Evolutionary conservation across 2,888 invertebrate genomes (phyloP).

Genomic region (Blera fallax): DNA sequence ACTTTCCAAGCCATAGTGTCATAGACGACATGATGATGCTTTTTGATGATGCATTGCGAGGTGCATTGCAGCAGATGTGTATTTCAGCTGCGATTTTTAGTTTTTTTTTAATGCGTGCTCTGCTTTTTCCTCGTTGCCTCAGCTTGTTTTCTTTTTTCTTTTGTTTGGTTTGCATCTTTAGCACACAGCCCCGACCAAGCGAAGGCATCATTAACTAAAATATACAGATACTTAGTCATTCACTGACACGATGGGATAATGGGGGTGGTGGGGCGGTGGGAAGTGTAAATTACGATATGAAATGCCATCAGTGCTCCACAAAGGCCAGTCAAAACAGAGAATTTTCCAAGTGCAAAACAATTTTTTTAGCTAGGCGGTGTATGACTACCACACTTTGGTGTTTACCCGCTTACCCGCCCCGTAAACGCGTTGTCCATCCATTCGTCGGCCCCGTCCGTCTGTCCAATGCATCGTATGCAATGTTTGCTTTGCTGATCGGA

Average conservation of each 20-base stretch:
- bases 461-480: background rate
- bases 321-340: constrained; percentile 26
- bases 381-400: background rate
- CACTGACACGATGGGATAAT: background rate
- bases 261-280: background rate
- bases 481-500: constrained; percentile 42
- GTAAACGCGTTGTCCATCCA: background rate
- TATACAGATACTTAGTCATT: constrained; percentile 9
- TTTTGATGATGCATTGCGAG: background rate
- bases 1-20: constrained; percentile 1
- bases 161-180: constrained; percentile 18
- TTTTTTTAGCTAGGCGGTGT: background rate
- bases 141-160: background rate
- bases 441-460: background rate
- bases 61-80: constrained; percentile 8
- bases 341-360: constrained; percentile 7
- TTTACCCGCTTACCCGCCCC: too few species aligned
- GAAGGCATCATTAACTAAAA: constrained; percentile 30
- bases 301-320: constrained; percentile 8
- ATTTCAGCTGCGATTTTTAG: constrained; percentile 3
- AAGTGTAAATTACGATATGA: background rate
- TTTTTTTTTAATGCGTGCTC: constrained; percentile 8
- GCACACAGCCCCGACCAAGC: background rate
- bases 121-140: background rate
- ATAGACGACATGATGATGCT: background rate